Conservation (phyloP, 2,888 invertebrate species). For the Oscheius sp. region DNA sequence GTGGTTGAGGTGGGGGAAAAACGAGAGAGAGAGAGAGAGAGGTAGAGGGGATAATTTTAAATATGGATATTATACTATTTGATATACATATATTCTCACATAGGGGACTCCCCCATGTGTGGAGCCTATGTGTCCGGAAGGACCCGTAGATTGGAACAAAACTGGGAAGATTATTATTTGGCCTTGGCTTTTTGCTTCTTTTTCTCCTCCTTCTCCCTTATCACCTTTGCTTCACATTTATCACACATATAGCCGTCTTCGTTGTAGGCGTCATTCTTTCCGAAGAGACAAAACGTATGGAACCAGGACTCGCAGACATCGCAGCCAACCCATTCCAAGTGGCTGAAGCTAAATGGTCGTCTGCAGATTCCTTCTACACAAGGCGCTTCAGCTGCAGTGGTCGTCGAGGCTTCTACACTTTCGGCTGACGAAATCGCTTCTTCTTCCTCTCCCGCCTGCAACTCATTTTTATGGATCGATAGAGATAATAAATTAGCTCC, state of each 20-base stretch:
- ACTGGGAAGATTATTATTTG: slow-evolving; percentile 68
- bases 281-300: slow-evolving; percentile 70
- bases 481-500: too few species aligned
- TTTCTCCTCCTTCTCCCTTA: slow-evolving; percentile 2
- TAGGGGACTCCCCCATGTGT: too few species aligned
- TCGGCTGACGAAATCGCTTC: neutral
- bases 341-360: neutral
- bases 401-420: neutral
- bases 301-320: slow-evolving; percentile 71
- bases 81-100: too few species aligned
- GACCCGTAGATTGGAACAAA: neutral
- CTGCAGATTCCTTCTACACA: neutral
- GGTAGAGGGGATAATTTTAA: neutral
- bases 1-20: too few species aligned
- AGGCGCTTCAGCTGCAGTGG: neutral
- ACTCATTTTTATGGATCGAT: neutral
- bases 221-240: slow-evolving; percentile 51
- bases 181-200: slow-evolving; percentile 56
- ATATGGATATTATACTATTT: neutral
- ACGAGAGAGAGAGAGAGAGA: neutral
- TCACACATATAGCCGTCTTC: slow-evolving; percentile 67
- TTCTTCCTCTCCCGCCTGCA: neutral
- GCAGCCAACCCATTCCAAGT: slow-evolving; percentile 64
- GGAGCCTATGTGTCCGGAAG: too few species aligned
- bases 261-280: slow-evolving; percentile 61